Conservation (phyloP, 2,797 vertebrate genomes). For the Scolopax rusticola region DNA sequence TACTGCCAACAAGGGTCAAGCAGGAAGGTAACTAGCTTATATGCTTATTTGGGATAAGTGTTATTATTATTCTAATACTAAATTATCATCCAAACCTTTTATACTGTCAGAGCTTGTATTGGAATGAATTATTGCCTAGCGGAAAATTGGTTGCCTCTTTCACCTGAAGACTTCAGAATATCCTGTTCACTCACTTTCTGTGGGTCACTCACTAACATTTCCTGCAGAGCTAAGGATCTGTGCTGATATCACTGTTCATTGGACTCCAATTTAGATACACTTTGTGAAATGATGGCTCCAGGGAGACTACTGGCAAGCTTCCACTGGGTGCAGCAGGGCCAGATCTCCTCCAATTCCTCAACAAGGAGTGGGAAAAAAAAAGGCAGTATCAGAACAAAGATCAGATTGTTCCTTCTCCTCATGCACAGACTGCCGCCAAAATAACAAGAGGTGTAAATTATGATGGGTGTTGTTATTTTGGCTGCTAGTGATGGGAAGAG, state of each 20-base stretch:
- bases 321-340: not conserved
- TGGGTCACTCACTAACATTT: not conserved
- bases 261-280: not conserved
- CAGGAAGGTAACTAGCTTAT: constrained; percentile 81
- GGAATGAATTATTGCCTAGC: not conserved
- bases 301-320: not conserved
- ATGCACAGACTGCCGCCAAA: not conserved
- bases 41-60: not conserved
- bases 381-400: not conserved
- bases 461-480: constrained; percentile 4
- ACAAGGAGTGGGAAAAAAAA: not conserved
- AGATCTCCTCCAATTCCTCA: not conserved
- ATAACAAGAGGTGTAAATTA: constrained; percentile 11
- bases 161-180: not conserved
- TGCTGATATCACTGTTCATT: not conserved
- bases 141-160: not conserved
- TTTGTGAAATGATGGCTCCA: not conserved
- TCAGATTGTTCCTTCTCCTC: not conserved
- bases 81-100: not conserved
- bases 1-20: constrained; percentile 78
- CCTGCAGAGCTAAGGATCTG: not conserved
- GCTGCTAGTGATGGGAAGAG: not conserved
- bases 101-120: not conserved
- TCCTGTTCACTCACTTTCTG: not conserved
- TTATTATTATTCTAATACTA: not conserved